Evolutionary conservation across 2,797 vertebrate species (phyloP), one percentile per base, ranked within the genome.

Genomic region (Scolopax bukidnonensis): DNA sequence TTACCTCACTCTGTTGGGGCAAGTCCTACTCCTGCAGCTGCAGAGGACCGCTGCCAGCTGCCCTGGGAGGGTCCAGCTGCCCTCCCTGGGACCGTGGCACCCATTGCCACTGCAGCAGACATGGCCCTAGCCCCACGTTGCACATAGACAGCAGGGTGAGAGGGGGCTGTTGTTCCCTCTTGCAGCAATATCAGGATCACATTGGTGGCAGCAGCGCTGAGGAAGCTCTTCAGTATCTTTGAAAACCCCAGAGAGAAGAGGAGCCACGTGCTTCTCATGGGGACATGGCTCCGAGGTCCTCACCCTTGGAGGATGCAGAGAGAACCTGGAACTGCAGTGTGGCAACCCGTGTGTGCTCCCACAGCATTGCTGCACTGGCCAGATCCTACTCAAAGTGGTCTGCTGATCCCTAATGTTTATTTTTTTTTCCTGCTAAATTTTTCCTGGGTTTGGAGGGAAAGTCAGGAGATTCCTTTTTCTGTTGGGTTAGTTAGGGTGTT

Each of bases 1-100:
- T 95, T 96, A 93, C 89, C 93, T 96, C 93, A 95, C 90, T 51
- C n/a, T 50, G 54, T 1, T 87, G 84, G 78, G 94, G 88, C 86
- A 94, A 50, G 87, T 95, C 92, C 78, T 87, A 38, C 65, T 93
- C 10, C 88, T 96, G 81, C 95, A 96, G 94, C 94, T 97, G 95
- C 82, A 50, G 6, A 83, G 54, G 32, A 48, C 23, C 53, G 40
- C 65, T 84, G 93, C 93, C 96, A 96, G 64, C 84, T 54, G 70
- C 53, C 75, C n/a, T 32, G 69, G 40, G 36, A 91, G 38, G 36
- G 45, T 78, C 65, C 83, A 90, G 84, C 91, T 87, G 75, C 79
- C 69, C 68, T 67, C n/a, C 48, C 32, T 0, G 0, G 57, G 33
- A 64, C 24, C 8, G 0, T 45, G 67, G 67, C 47, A 28, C 51